Evolutionary conservation across 2,797 vertebrate species (phyloP), one percentile per base, ranked within the genome.

Genomic region (Poeciliopsis gracilis): DNA sequence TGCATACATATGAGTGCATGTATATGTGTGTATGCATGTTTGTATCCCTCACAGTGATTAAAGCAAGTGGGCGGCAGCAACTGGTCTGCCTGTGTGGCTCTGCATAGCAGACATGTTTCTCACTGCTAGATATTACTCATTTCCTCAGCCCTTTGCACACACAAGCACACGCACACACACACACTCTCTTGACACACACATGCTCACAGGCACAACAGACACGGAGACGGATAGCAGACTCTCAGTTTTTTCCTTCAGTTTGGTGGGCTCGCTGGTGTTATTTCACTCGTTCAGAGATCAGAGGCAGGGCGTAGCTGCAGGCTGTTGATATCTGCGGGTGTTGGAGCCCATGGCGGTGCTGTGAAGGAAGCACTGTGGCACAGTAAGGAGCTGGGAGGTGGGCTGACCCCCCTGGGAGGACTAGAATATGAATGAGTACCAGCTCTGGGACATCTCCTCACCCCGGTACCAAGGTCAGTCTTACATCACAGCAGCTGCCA

Each of bases 91-190:
- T 95, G 91, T 94, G 94, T 94, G 95, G 94, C 93, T 94, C 91
- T 93, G 95, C 94, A 94, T 93, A 95, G 95, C 95, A 96, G 95
- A 95, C 94, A 95, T 94, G 94, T 93, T 95, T 95, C 95, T 94
- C 94, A 94, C 91, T 95, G 94, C 93, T 94, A 92, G 95, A 94
- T 96, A 96, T 96, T 96, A 96, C 95, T 96, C 95, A 96, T 95
- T 96, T 96, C 95, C 95, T 96, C 89, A 95, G 94, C 90, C 91
- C 90, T 95, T 93, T 95, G 92, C 93, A 90, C 91, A 93, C 88
- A 90, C 90, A 91, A 49, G 67, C 80, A 59, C 84, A 81, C 86
- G 82, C 89, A 84, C 84, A 85, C 84, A 83, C 73, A 77, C 77
- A 57, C 80, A 72, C 75, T 74, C 77, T 75, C 76, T 80, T 76